Evolutionary conservation across 2,797 vertebrate species (phyloP).

Genomic region (Anguilla pacifica): DNA sequence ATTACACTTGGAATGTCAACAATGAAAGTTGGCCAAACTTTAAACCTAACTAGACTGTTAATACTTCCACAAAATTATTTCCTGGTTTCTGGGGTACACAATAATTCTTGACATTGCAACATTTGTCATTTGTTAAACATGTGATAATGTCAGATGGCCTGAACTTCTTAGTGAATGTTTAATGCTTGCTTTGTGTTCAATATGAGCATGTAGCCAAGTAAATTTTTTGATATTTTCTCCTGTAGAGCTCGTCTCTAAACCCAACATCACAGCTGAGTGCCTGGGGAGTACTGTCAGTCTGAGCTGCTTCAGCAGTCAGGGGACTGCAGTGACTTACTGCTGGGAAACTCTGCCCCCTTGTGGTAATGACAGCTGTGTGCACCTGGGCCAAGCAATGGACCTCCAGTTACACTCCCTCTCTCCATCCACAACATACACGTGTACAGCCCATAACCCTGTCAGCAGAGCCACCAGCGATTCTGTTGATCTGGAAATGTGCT

Average conservation of each 20-base stretch:
- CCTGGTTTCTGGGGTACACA: background rate
- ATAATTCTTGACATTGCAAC: background rate
- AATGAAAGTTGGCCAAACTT: no score
- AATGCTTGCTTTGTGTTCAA: no score
- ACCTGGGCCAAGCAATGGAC: background rate
- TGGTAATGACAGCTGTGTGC: conserved; percentile 5
- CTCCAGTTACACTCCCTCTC: background rate
- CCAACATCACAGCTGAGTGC: conserved; percentile 19
- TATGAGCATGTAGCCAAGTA: no score
- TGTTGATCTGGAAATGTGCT: background rate
- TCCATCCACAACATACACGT: background rate
- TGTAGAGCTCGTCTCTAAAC: conserved; percentile 29
- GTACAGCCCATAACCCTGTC: conserved; percentile 6
- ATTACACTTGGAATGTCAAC: no score
- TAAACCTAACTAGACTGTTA: no score
- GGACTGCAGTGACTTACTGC: conserved; percentile 16
- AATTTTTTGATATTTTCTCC: background rate
- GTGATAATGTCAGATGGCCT: no score
- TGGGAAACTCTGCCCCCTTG: conserved; percentile 24
- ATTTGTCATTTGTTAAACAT: no score
- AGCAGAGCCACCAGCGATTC: conserved; percentile 19
- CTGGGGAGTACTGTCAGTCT: conserved; percentile 6
- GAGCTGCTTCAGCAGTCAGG: conserved; percentile 14
- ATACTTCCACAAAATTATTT: no score
- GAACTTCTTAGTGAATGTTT: no score